Evolutionary conservation across 1,140 invertebrate species (phyloP).

Genomic region (Procambarus virginalis): DNA sequence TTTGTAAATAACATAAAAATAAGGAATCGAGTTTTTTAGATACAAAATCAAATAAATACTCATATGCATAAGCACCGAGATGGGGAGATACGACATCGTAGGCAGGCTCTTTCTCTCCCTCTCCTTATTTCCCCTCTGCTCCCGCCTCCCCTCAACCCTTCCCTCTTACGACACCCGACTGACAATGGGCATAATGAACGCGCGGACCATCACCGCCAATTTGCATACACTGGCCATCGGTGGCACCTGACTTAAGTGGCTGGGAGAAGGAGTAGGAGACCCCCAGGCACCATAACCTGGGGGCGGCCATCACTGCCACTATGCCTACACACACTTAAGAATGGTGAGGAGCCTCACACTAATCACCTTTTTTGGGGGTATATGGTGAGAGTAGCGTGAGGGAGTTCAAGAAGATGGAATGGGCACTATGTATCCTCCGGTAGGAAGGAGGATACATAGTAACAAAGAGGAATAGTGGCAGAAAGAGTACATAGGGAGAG

Average conservation of each 20-base stretch:
- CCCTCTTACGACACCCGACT: slow-evolving; percentile 63
- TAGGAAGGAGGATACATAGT: background rate
- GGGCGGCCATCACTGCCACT: background rate
- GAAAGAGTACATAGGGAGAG: too few species aligned
- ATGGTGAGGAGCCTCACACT: too few species aligned
- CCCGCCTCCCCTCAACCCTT: slow-evolving; percentile 8
- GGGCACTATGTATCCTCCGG: background rate
- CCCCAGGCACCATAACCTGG: background rate
- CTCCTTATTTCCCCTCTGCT: slow-evolving; percentile 19
- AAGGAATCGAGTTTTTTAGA: background rate
- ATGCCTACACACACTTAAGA: background rate
- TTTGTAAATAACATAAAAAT: too few species aligned
- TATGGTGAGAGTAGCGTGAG: background rate
- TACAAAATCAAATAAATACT: background rate
- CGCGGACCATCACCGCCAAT: slow-evolving; percentile 60
- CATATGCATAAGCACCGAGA: background rate
- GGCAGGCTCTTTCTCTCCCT: background rate
- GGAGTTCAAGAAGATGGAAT: background rate
- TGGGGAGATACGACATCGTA: background rate
- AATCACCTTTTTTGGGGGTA: background rate
- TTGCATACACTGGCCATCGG: slow-evolving; percentile 66
- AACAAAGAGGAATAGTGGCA: too few species aligned
- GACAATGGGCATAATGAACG: slow-evolving; percentile 68
- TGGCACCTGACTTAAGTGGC: slow-evolving; percentile 67
- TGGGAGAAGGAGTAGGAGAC: slow-evolving; percentile 44